phyloP scores from a whole-genome alignment of 2,797 vertebrate species.

The Parambassis ranga region DNA sequence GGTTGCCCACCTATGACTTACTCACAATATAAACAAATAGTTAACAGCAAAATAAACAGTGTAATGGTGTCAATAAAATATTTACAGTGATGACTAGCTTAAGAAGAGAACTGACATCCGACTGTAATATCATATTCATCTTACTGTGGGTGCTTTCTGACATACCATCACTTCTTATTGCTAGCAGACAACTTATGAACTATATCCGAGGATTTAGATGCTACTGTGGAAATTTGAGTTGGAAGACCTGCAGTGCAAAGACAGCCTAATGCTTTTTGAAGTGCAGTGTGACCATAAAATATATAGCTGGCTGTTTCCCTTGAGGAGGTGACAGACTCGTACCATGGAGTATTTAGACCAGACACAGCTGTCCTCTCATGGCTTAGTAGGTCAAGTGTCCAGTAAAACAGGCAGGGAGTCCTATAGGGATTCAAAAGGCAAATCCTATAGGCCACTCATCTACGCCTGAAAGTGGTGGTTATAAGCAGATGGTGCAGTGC shows the following conservation, averaged over 20 bases:
- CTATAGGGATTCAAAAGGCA: constrained; percentile 26
- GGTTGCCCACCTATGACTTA: too few relatives aligned
- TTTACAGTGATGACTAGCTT: not conserved
- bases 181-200: not conserved
- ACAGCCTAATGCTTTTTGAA: constrained; percentile 7
- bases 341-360: constrained; percentile 48
- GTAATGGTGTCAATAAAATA: too few relatives aligned
- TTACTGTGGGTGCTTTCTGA: not conserved
- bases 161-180: not conserved
- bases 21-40: too few relatives aligned
- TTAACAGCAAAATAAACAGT: too few relatives aligned
- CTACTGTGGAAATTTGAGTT: not conserved
- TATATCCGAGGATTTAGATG: not conserved
- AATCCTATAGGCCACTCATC: constrained; percentile 35
- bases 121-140: not conserved
- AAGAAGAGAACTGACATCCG: not conserved
- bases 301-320: constrained; percentile 4
- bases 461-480: constrained; percentile 9
- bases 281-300: constrained; percentile 37
- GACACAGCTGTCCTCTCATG: constrained; percentile 36
- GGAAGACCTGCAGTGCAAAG: not conserved
- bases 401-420: constrained; percentile 25
- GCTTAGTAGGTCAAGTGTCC: constrained; percentile 60
- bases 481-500: constrained; percentile 36
- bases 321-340: not conserved